Evolutionary conservation across 2,888 invertebrate genomes (phyloP).

Genomic region (Caprella mutica): DNA sequence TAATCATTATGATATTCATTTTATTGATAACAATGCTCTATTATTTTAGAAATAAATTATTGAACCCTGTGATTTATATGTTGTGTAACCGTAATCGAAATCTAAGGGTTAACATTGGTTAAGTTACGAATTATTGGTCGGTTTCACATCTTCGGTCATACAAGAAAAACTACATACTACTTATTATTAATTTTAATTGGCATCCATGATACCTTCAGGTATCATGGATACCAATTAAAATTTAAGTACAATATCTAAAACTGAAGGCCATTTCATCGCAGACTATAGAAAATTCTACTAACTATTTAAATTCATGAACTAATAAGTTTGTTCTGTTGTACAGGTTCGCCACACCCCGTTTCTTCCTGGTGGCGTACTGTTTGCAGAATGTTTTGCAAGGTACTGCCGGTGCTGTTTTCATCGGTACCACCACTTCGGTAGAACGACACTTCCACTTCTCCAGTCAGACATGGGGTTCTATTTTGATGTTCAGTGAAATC

Average conservation of each 20-base stretch:
- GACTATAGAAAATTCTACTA: background rate
- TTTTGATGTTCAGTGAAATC: constrained; percentile 23
- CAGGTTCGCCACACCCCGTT: constrained; percentile 11
- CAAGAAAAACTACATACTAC: background rate
- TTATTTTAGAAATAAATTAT: no score
- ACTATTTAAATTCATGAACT: background rate
- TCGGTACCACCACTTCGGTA: constrained; percentile 23
- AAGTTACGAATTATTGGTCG: no score
- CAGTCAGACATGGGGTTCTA: constrained; percentile 19
- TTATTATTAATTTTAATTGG: background rate
- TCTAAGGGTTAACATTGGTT: background rate
- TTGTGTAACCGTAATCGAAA: background rate
- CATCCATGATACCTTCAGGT: no score
- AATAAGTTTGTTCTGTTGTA: background rate
- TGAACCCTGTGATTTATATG: no score
- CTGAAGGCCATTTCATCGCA: no score
- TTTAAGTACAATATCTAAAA: background rate
- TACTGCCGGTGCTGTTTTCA: constrained; percentile 15
- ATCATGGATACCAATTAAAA: background rate
- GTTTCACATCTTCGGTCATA: no score
- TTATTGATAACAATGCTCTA: no score
- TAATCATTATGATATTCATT: no score
- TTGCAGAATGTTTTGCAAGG: constrained; percentile 13
- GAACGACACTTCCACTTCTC: constrained; percentile 32
- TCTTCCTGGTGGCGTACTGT: constrained; percentile 13